A percentile compares a stretch with the other conserved stretches of the same genome.
Evolutionary conservation across 53 echinoderm and acorn worm genomes (phyloP).

Genomic region (Echinometra lucunter): DNA sequence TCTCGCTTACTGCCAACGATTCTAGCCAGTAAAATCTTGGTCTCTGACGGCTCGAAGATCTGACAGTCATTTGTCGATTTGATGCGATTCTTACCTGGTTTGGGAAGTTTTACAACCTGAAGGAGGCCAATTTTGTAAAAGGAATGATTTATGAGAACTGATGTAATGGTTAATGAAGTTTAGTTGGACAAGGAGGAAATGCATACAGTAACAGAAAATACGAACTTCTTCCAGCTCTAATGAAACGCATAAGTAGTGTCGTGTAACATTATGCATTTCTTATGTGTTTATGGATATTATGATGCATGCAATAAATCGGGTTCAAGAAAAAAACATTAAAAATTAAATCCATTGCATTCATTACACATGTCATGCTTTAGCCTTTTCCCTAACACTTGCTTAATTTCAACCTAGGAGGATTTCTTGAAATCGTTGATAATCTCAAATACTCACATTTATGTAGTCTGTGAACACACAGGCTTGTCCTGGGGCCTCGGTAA

Average conservation of each 20-base stretch:
- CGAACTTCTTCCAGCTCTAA: background rate
- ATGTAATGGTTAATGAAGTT: background rate
- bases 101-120: slow-evolving; percentile 59
- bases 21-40: slow-evolving; percentile 22
- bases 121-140: background rate
- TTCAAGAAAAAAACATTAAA: no score
- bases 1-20: background rate
- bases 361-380: background rate
- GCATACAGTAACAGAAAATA: background rate
- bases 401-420: background rate
- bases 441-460: background rate
- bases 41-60: slow-evolving; percentile 21
- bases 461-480: slow-evolving; percentile 20
- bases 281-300: no score
- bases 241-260: background rate
- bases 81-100: slow-evolving; percentile 5
- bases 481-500: slow-evolving; percentile 1
- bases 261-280: background rate
- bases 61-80: background rate
- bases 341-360: no score
- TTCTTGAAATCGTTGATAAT: background rate
- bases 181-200: background rate
- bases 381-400: background rate
- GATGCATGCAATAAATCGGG: no score
- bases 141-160: background rate